Conservation (phyloP, 2,888 invertebrate species). For the Sericinus montela region DNA sequence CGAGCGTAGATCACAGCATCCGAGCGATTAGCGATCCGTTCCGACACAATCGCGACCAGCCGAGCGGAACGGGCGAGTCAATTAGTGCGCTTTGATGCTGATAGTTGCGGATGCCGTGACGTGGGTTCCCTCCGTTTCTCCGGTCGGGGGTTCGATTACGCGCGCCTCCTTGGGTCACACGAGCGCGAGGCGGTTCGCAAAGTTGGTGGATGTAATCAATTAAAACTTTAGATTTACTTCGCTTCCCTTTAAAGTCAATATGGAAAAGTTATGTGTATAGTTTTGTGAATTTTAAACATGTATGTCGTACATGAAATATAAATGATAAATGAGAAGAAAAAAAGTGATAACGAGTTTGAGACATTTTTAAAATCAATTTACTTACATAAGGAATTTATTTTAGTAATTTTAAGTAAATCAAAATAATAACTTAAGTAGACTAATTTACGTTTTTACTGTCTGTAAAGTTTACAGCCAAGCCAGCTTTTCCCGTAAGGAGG, state of each 20-base stretch:
- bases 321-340: background rate
- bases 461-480: no score
- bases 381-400: no score
- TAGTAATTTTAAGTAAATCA: no score
- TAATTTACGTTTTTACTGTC: no score
- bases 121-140: constrained; percentile 27
- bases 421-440: no score
- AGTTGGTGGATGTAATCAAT: background rate
- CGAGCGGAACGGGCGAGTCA: constrained; percentile 28
- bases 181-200: no score
- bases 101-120: constrained; percentile 31
- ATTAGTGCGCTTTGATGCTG: constrained; percentile 33
- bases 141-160: constrained; percentile 14
- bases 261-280: no score
- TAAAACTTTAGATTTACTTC: background rate
- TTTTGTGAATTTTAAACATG: no score
- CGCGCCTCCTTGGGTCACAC: constrained; percentile 11
- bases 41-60: constrained; percentile 13
- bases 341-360: no score
- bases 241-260: background rate
- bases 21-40: constrained; percentile 11
- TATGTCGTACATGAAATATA: no score
- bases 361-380: no score
- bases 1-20: constrained; percentile 5
- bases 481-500: no score